Evolutionary conservation across 2,888 invertebrate species (phyloP).

Genomic region (Thyatira batis): DNA sequence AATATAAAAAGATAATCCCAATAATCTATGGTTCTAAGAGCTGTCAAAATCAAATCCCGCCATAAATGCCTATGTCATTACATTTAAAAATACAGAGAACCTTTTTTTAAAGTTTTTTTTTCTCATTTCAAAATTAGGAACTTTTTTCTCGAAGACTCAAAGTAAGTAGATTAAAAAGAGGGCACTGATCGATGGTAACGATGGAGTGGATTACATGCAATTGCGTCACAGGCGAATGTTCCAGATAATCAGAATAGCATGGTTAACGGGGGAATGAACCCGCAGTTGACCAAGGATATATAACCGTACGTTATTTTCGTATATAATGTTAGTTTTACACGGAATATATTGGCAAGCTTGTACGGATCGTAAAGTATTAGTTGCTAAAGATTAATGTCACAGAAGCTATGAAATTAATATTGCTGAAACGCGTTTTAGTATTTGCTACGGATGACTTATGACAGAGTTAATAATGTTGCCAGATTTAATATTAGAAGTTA

Average conservation of each 20-base stretch:
- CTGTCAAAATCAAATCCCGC: no score
- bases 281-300: conserved; percentile 39
- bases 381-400: not conserved
- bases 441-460: not conserved
- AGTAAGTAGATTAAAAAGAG: not conserved
- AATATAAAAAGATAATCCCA: no score
- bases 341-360: not conserved
- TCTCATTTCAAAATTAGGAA: not conserved
- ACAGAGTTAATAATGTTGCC: not conserved
- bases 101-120: no score
- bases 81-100: no score
- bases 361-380: not conserved
- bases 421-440: not conserved
- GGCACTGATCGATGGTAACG: not conserved
- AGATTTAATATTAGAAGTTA: not conserved
- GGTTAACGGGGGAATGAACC: conserved; percentile 33
- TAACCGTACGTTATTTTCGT: conserved; percentile 19
- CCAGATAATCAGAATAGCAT: conserved; percentile 4
- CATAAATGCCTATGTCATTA: no score
- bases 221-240: conserved; percentile 16
- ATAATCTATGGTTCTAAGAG: no score
- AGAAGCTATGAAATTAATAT: not conserved
- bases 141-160: no score
- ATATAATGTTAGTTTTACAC: not conserved
- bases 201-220: not conserved